These are phyloP conservation scores for Acromyrmex charruanus DNA, from an alignment of 1,140 invertebrate species.

Conservation along the genomic window DNA sequence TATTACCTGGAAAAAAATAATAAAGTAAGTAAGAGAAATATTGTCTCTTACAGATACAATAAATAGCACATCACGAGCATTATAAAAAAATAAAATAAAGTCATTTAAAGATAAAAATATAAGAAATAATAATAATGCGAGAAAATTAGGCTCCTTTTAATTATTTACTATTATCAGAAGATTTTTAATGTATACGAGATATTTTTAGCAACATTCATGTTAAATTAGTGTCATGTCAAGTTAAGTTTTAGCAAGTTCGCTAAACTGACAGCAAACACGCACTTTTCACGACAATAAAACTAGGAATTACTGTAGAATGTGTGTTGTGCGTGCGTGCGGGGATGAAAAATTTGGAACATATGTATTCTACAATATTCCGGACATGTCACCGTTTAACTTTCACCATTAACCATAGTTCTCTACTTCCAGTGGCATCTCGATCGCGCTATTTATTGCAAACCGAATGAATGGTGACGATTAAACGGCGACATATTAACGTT, in stretches of 20 bases:
- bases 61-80: not conserved
- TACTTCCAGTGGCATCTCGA: constrained; percentile 28
- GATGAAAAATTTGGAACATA: constrained; percentile 30
- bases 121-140: not conserved
- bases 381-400: constrained; percentile 41
- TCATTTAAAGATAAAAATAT: not conserved
- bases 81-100: not conserved
- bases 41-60: not conserved
- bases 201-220: not conserved
- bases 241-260: constrained; percentile 34
- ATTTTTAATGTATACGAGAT: not conserved
- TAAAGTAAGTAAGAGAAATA: not conserved
- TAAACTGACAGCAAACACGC: constrained; percentile 28
- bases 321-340: not conserved
- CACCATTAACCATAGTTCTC: constrained; percentile 41
- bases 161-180: constrained; percentile 14
- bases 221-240: constrained; percentile 32
- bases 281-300: constrained; percentile 51
- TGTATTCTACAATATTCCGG: constrained; percentile 29
- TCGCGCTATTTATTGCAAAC: constrained; percentile 1
- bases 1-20: not conserved
- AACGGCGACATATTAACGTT: constrained; percentile 3
- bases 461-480: constrained; percentile 1
- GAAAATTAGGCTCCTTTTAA: not conserved
- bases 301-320: constrained; percentile 31